Conservation (phyloP, 2,113 vertebrate species). For the Mugil cephalus region DNA sequence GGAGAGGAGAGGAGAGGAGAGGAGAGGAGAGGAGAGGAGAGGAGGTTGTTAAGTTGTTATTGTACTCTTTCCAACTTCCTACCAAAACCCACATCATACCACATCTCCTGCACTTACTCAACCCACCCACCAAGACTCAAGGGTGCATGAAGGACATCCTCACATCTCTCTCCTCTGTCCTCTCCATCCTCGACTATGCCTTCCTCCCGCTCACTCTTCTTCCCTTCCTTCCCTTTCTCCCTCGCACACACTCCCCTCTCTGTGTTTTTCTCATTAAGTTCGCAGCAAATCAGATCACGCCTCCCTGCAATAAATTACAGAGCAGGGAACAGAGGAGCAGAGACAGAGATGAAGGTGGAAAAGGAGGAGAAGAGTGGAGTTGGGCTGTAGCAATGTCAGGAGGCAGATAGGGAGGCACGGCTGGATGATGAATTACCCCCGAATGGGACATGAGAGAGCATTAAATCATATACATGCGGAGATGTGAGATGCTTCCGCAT, state of each 20-base stretch:
- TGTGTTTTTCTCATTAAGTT: constrained; percentile 69
- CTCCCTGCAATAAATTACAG: constrained; percentile 70
- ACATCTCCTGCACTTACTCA: constrained; percentile 46
- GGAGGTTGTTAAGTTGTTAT: constrained; percentile 17
- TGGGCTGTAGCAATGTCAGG: constrained; percentile 40
- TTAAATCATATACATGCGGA: constrained; percentile 48
- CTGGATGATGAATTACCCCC: constrained; percentile 47
- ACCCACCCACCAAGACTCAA: constrained; percentile 63
- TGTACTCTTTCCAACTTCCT: constrained; percentile 40
- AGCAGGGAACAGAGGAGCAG: constrained; percentile 41
- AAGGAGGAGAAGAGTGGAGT: constrained; percentile 39
- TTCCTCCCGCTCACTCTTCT: constrained; percentile 1
- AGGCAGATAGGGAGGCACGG: constrained; percentile 27
- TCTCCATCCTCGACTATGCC: constrained; percentile 38
- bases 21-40: neutral
- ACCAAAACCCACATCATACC: constrained; percentile 27
- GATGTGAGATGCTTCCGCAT: constrained; percentile 12
- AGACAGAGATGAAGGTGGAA: constrained; percentile 47
- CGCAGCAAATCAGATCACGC: constrained; percentile 72
- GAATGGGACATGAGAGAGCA: constrained; percentile 44
- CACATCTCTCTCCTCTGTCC: constrained; percentile 29
- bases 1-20: no score
- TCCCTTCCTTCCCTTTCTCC: neutral
- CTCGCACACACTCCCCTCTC: constrained; percentile 18
- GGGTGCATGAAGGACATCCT: constrained; percentile 72